Base-by-base conservation (phyloP, 2,113 vertebrate genomes). In the Takifugu flavidus region DNA sequence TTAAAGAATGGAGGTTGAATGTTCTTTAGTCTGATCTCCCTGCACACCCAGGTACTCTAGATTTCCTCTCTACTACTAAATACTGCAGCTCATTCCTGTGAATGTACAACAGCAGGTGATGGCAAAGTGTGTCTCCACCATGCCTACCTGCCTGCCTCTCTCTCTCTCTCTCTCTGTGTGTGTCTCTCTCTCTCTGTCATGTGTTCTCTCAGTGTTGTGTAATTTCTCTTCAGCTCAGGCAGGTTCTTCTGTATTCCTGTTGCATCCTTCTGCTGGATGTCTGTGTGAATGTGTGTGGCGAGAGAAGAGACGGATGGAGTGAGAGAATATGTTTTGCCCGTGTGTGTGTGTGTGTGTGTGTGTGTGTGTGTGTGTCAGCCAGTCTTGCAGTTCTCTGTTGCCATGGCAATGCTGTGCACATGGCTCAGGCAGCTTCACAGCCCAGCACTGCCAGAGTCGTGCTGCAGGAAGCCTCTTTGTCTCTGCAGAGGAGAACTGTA, bases 371-470 rank as follows among this genome's bases (percentile, higher is more conserved):
- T 72, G 57, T 78, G 76, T 25, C 20, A 49, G 47, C 84, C 84
- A 75, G 82, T 86, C 85, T 87, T 90, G 85, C 87, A 82, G 89
- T 84, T 82, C 80, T 85, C 85, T 87, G 90, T 91, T 91, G 81
- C 89, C 82, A 88, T 88, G 89, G 86, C 75, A 88, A 92, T 79
- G 52, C n/a, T 25, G 65, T 86, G 87, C 88, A 90, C 90, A 91
- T 85, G 88, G 88, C 86, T 88, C 85, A 87, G 82, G 86, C 86
- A 86, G 83, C 84, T 85, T 82, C 58, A 62, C 65, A 72, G 84
- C 85, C 86, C 79, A 78, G 81, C 83, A 50, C 88, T 83, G 87
- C 73, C 82, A 65, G 85, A 90, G 85, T 84, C 80, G 86, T 87
- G 87, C 87, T 86, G 89, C 85, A 86, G 81, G 79, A 86, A 83